Evolutionary conservation across 2,797 vertebrate species (phyloP).

Genomic region (Lagothrix lagotricha): DNA sequence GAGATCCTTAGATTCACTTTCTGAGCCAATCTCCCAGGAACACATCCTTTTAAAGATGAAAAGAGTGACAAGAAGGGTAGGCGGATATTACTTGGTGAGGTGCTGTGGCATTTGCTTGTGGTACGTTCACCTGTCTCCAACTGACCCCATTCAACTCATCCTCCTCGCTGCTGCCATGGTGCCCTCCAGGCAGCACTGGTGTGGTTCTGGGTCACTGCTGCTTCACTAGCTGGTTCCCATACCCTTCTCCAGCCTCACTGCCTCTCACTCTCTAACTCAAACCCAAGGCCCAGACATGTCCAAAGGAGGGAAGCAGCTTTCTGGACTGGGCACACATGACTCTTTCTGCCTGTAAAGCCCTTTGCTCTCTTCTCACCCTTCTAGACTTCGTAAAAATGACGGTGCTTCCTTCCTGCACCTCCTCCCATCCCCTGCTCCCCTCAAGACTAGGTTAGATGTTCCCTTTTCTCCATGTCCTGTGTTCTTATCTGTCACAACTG

Average conservation of each 20-base stretch:
- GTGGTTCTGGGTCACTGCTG: background rate
- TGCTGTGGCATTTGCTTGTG: too few species aligned
- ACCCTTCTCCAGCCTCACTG: background rate
- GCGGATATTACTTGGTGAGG: background rate
- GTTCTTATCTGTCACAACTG: background rate
- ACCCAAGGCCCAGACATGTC: background rate
- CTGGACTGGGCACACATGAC: fast-evolving
- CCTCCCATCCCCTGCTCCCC: background rate
- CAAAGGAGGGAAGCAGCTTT: background rate
- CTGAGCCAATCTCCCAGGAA: background rate
- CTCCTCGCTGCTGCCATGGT: fast-evolving
- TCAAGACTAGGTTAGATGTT: background rate
- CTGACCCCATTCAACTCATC: background rate
- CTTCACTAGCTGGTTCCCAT: background rate
- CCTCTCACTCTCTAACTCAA: background rate
- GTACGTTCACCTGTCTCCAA: fast-evolving
- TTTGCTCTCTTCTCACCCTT: background rate
- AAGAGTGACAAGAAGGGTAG: background rate
- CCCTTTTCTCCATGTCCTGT: background rate
- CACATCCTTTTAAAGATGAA: background rate
- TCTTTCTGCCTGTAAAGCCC: too few species aligned
- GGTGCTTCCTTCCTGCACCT: background rate
- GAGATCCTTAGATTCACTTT: background rate
- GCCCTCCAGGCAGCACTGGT: background rate
- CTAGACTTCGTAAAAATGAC: background rate